Percentiles rank a stretch among this genome's conserved stretches.
These are phyloP conservation scores for Craterocephalus amniculus DNA, from an alignment of 2,797 vertebrate species.

Conservation along the genomic window DNA sequence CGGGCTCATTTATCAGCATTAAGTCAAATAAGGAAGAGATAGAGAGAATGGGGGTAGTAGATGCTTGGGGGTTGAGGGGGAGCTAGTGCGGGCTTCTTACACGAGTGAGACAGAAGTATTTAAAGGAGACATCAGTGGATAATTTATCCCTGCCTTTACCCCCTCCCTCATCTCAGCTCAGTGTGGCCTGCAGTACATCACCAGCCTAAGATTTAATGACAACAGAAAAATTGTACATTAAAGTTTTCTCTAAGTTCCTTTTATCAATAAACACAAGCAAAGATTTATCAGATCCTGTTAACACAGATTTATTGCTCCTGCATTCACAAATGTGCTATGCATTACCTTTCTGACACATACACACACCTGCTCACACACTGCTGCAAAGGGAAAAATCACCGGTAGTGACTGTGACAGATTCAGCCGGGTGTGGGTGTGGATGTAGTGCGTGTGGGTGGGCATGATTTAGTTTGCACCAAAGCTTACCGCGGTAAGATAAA, in stretches of 20 bases:
- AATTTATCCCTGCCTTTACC: constrained; percentile 44
- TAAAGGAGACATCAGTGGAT: constrained; percentile 67
- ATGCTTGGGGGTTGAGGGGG: constrained; percentile 17
- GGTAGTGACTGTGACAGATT: constrained; percentile 61
- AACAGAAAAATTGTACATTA: not conserved
- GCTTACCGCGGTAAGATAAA: constrained; percentile 32
- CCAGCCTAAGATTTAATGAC: not conserved
- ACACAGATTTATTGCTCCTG: constrained; percentile 33
- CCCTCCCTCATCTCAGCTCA: constrained; percentile 33
- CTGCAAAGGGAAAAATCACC: constrained; percentile 15
- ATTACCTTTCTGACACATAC: constrained; percentile 11
- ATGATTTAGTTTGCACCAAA: constrained; percentile 51
- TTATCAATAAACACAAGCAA: constrained; percentile 31
- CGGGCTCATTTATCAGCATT: constrained; percentile 75
- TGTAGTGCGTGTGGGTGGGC: constrained; percentile 49
- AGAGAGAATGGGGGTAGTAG: constrained; percentile 38
- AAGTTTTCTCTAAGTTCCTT: constrained; percentile 11
- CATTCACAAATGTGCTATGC: not conserved
- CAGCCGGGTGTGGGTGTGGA: constrained; percentile 46
- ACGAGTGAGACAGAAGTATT: constrained; percentile 50
- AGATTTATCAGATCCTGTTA: constrained; percentile 24
- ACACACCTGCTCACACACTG: constrained; percentile 4
- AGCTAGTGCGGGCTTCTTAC: constrained; percentile 33
- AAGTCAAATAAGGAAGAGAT: constrained; percentile 66
- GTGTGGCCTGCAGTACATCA: constrained; percentile 10